Evolutionary conservation across 2,797 vertebrate genomes (phyloP).

Genomic region (Smutsia temminckii): DNA sequence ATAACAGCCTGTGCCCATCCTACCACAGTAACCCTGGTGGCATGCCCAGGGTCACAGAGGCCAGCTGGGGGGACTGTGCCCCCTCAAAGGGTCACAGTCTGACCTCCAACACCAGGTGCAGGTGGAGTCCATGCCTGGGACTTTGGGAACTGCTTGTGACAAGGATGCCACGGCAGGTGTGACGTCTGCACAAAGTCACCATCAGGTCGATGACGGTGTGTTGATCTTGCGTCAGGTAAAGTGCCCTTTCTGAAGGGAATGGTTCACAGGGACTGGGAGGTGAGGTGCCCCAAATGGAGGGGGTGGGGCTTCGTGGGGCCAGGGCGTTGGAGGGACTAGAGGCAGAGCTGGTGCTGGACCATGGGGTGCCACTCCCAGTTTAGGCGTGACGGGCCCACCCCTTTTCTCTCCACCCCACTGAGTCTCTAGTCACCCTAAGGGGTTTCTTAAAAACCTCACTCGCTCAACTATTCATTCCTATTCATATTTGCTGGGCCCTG

Average conservation of each 20-base stretch:
- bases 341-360: too few relatives aligned
- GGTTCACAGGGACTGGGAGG: not conserved
- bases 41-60: not conserved
- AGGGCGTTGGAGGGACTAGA: not conserved
- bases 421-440: not conserved
- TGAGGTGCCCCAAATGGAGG: not conserved
- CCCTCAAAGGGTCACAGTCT: rapidly evolving
- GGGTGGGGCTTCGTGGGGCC: too few relatives aligned
- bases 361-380: not conserved
- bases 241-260: not conserved
- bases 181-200: not conserved
- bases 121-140: rapidly evolving
- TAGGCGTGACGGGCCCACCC: not conserved
- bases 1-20: not conserved
- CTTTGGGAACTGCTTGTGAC: not conserved
- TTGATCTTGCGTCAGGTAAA: not conserved
- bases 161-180: not conserved
- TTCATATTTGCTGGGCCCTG: too few relatives aligned
- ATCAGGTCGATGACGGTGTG: too few relatives aligned
- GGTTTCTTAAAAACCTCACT: not conserved
- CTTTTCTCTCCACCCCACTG: not conserved
- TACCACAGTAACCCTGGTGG: rapidly evolving
- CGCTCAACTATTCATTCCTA: not conserved
- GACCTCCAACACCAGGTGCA: not conserved
- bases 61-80: not conserved